Percentiles rank a stretch among this genome's conserved stretches.
Evolutionary conservation across 2,888 invertebrate species (phyloP).

Genomic region (Gerris lacustris): DNA sequence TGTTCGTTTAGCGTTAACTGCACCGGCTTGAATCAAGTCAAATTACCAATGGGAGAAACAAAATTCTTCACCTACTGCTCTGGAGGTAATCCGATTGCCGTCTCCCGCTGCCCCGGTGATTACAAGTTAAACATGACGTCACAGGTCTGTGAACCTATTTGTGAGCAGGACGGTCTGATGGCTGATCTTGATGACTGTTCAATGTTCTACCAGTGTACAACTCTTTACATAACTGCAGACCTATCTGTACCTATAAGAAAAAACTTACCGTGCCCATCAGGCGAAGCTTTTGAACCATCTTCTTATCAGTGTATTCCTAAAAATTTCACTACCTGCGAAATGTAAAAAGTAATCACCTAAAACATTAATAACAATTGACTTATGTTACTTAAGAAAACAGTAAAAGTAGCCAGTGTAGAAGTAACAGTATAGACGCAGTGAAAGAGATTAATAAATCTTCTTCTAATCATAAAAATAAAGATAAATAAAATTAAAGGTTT

Average conservation of each 20-base stretch:
- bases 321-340: background rate
- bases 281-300: background rate
- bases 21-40: background rate
- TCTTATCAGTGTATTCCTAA: background rate
- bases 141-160: slow-evolving; percentile 21
- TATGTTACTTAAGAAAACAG: too few relatives aligned
- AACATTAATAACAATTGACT: too few relatives aligned
- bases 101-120: slow-evolving; percentile 17
- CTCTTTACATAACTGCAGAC: background rate
- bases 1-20: background rate
- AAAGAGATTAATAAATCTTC: too few relatives aligned
- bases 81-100: slow-evolving; percentile 5
- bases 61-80: slow-evolving; percentile 11
- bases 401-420: too few relatives aligned
- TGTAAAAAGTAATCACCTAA: too few relatives aligned
- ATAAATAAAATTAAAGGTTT: too few relatives aligned
- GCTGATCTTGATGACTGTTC: slow-evolving; percentile 18
- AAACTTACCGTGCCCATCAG: background rate
- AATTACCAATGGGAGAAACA: background rate
- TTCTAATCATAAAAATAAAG: too few relatives aligned
- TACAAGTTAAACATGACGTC: slow-evolving; percentile 19
- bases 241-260: background rate
- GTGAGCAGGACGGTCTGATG: slow-evolving; percentile 16
- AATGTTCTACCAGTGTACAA: slow-evolving; percentile 19
- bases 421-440: too few relatives aligned